Percentiles rank a stretch among this genome's conserved stretches.
phyloP scores from a whole-genome alignment of 1,140 invertebrate species.

The Plodia interpunctella region DNA sequence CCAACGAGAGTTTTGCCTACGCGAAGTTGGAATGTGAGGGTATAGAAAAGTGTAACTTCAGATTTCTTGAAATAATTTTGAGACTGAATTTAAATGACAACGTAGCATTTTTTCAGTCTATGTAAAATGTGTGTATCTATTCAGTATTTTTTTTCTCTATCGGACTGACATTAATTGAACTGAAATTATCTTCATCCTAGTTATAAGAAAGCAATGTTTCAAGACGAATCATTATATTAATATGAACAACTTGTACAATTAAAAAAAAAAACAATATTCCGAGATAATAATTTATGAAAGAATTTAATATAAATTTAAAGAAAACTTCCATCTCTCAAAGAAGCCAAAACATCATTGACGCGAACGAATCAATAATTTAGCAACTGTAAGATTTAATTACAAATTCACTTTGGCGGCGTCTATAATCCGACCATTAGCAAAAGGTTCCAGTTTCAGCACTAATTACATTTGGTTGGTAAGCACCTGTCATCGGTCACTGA shows the following conservation, averaged over 20 bases:
- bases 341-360: background rate
- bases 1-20: conserved; percentile 12
- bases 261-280: no score
- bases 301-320: background rate
- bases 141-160: no score
- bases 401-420: conserved; percentile 44
- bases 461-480: conserved; percentile 48
- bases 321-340: background rate
- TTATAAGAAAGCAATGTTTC: no score
- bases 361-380: conserved; percentile 39
- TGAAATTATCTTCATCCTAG: no score
- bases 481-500: conserved; percentile 44
- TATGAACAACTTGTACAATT: no score
- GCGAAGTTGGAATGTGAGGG: background rate
- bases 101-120: no score
- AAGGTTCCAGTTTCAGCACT: conserved; percentile 27
- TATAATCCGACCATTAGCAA: conserved; percentile 42
- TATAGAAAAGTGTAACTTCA: background rate
- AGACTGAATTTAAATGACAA: no score
- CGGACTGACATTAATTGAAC: no score
- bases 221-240: no score
- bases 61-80: background rate
- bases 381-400: conserved; percentile 42
- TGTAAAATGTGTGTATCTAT: no score
- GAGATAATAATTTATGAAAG: no score